Evolutionary conservation across 2,888 invertebrate genomes (phyloP).

Genomic region (Acrocyrtus sp.): DNA sequence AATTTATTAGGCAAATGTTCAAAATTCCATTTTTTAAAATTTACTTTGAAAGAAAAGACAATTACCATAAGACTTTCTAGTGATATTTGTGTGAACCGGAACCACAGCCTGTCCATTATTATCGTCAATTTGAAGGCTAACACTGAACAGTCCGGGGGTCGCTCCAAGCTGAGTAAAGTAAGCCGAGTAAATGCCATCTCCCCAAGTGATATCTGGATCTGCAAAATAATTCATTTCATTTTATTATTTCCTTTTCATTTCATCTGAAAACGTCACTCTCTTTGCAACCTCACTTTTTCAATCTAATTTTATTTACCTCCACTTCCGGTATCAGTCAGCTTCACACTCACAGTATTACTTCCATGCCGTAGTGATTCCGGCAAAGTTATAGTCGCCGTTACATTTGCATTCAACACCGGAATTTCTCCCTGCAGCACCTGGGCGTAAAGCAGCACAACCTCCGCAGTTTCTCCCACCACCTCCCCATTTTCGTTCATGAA

Average conservation of each 20-base stretch:
- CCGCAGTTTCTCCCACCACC: slow-evolving; percentile 15
- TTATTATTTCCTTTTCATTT: no score
- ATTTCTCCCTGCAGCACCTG: slow-evolving; percentile 64
- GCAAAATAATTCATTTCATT: slow-evolving; percentile 9
- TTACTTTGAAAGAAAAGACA: no score
- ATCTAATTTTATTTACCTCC: slow-evolving; percentile 60
- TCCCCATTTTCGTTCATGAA: slow-evolving; percentile 11
- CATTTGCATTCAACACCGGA: slow-evolving; percentile 64
- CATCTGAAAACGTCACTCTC: slow-evolving; percentile 1
- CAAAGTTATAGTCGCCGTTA: slow-evolving; percentile 63
- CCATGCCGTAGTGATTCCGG: slow-evolving; percentile 59
- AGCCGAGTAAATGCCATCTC: slow-evolving; percentile 67
- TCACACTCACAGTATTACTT: slow-evolving; percentile 59
- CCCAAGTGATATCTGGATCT: slow-evolving; percentile 66
- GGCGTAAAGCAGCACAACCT: slow-evolving; percentile 63
- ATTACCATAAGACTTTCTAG: slow-evolving; percentile 60
- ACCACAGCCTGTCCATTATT: slow-evolving; percentile 63
- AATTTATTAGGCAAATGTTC: background rate
- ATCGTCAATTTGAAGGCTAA: slow-evolving; percentile 64
- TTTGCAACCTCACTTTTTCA: slow-evolving; percentile 1
- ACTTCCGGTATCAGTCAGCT: slow-evolving; percentile 61
- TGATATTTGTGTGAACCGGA: slow-evolving; percentile 62
- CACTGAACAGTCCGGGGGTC: slow-evolving; percentile 64
- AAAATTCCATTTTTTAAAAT: no score
- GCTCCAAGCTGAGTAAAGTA: slow-evolving; percentile 65